These are phyloP conservation scores for Melanostigma gelatinosum DNA, from an alignment of 2,113 vertebrate genomes.

Conservation along the genomic window DNA sequence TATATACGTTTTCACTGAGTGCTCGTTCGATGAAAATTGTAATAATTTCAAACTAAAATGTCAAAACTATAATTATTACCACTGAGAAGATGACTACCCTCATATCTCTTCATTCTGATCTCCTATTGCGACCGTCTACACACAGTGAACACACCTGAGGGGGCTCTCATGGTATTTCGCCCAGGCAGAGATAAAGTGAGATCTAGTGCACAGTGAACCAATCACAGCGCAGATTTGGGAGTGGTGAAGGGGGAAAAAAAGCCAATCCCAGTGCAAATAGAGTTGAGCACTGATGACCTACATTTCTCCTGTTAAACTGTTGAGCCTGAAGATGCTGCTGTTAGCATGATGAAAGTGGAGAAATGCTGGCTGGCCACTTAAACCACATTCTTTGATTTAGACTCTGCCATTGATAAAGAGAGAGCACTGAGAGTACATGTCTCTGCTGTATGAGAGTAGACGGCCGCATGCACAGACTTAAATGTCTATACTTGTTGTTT, in stretches of 20 bases:
- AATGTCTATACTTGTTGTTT: neutral
- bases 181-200: conserved; percentile 22
- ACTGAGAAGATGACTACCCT: neutral
- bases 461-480: neutral
- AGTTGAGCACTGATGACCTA: conserved; percentile 62
- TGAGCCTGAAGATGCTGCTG: neutral
- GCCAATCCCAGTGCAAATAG: conserved; percentile 36
- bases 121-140: neutral
- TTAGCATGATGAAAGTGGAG: conserved; percentile 34
- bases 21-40: neutral
- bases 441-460: neutral
- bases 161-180: conserved; percentile 17
- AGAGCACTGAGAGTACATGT: neutral
- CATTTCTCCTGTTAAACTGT: conserved; percentile 49
- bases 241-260: conserved; percentile 18
- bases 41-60: neutral
- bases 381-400: neutral
- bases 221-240: conserved; percentile 25
- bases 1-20: neutral
- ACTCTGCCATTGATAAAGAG: neutral
- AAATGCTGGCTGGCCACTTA: conserved; percentile 14
- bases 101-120: neutral
- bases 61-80: neutral
- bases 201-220: conserved; percentile 14
- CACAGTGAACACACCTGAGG: conserved; percentile 24